A percentile compares a stretch with the other conserved stretches of the same genome.
These are phyloP conservation scores for Pteromalus puparum DNA, from an alignment of 1,140 invertebrate species.

Conservation along the genomic window DNA sequence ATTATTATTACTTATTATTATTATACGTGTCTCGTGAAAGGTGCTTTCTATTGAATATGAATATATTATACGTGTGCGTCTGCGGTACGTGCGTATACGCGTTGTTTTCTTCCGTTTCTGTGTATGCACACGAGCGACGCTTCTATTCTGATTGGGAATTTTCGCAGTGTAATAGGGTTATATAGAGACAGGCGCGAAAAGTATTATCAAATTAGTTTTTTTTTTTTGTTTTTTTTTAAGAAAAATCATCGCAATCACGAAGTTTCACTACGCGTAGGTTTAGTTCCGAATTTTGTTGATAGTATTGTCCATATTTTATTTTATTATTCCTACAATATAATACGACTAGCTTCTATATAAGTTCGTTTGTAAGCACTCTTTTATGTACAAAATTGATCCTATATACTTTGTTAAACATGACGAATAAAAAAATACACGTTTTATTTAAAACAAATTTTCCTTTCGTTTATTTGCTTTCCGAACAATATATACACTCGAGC, in stretches of 20 bases:
- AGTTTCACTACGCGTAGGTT: not conserved
- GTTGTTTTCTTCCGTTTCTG: not conserved
- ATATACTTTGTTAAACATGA: slow-evolving; percentile 35
- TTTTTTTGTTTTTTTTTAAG: too few species aligned
- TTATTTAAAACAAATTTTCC: not conserved
- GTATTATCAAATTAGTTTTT: not conserved
- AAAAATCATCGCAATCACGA: not conserved
- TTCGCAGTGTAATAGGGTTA: not conserved
- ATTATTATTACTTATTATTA: not conserved
- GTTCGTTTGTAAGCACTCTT: not conserved
- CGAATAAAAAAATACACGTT: slow-evolving; percentile 18
- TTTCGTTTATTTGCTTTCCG: not conserved
- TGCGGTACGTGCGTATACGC: not conserved
- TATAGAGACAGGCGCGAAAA: not conserved
- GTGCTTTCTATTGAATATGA: not conserved
- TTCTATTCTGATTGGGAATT: not conserved
- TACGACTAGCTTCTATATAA: not conserved
- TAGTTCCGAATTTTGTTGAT: not conserved
- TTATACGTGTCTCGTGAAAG: not conserved
- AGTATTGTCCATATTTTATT: slow-evolving; percentile 3
- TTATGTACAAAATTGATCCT: slow-evolving; percentile 20
- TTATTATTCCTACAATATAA: not conserved
- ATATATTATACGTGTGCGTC: too few species aligned
- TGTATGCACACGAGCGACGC: not conserved
- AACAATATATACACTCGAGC: too few species aligned